Evolutionary conservation across 2,888 invertebrate species (phyloP).

Genomic region (Amiota minor): DNA sequence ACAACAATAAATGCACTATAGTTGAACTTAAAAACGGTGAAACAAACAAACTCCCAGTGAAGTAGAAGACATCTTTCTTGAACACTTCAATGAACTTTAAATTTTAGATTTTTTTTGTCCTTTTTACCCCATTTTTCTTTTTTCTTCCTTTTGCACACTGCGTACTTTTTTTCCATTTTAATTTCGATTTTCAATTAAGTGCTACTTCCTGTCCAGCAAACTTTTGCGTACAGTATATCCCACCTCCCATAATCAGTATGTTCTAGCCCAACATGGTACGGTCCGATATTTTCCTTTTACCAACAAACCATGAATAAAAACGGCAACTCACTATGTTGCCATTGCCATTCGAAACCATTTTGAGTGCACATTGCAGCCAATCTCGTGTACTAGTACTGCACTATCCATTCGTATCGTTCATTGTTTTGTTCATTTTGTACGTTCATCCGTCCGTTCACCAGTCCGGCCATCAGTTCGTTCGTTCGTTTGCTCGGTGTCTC

Average conservation of each 20-base stretch:
- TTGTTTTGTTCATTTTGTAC: neutral
- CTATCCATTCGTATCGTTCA: neutral
- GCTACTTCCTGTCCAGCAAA: constrained; percentile 31
- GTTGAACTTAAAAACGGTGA: constrained; percentile 13
- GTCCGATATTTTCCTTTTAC: too few species aligned
- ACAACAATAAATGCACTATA: constrained; percentile 7
- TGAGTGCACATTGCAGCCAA: constrained; percentile 28
- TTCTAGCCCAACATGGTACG: too few species aligned
- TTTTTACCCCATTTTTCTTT: neutral
- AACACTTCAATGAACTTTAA: constrained; percentile 9
- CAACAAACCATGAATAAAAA: too few species aligned
- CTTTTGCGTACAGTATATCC: constrained; percentile 11
- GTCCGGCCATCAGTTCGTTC: neutral
- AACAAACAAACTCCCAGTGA: neutral
- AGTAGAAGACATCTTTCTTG: constrained; percentile 20
- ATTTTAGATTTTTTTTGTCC: neutral
- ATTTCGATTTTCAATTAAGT: constrained; percentile 68
- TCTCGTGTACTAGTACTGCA: neutral
- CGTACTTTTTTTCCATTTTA: constrained; percentile 43
- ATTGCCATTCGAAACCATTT: constrained; percentile 22
- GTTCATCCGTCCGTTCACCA: neutral
- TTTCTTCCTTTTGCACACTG: constrained; percentile 40
- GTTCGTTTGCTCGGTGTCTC: too few species aligned
- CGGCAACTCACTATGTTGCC: too few species aligned
- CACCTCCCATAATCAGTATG: too few species aligned